Percentiles rank a stretch among this genome's conserved stretches.
Conservation (phyloP, 2,888 invertebrate species). For the Chaetogeoica ovagalla region DNA sequence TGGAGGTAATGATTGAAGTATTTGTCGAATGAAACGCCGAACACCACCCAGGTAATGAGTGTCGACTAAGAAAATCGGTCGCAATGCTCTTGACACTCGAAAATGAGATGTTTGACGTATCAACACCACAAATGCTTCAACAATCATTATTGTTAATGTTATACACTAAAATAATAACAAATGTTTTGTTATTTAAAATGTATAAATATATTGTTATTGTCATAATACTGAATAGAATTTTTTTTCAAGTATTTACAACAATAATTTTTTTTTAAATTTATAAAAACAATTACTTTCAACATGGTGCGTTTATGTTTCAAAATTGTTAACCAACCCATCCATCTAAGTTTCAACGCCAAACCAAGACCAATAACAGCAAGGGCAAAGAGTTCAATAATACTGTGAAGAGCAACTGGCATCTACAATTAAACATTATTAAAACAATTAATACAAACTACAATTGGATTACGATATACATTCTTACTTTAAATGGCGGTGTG, state of each 20-base stretch:
- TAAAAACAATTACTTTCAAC: slow-evolving; percentile 69
- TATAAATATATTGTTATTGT: background rate
- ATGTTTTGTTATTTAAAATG: no score
- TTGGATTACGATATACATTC: slow-evolving; percentile 18
- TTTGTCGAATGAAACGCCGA: slow-evolving; percentile 74
- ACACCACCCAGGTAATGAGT: slow-evolving; percentile 71
- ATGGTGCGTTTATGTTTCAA: slow-evolving; percentile 81
- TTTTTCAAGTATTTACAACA: no score
- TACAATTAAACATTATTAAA: slow-evolving; percentile 58
- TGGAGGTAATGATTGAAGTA: slow-evolving; percentile 82
- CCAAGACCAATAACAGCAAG: slow-evolving; percentile 77
- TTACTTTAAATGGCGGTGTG: slow-evolving; percentile 71
- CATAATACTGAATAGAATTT: no score
- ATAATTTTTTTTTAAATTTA: no score
- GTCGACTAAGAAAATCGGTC: slow-evolving; percentile 87
- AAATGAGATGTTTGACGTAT: slow-evolving; percentile 82
- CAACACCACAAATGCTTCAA: slow-evolving; percentile 79
- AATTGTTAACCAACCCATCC: slow-evolving; percentile 84
- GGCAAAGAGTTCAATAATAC: slow-evolving; percentile 77
- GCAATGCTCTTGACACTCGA: slow-evolving; percentile 80
- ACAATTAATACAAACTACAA: background rate
- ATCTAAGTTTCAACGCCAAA: slow-evolving; percentile 76
- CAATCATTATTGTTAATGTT: slow-evolving; percentile 76
- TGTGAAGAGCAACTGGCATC: slow-evolving; percentile 78
- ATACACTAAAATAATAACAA: slow-evolving; percentile 66